A percentile compares a stretch with the other conserved stretches of the same genome.
Conservation (phyloP, 2,113 vertebrate genomes). For the Ursus arctos region DNA sequence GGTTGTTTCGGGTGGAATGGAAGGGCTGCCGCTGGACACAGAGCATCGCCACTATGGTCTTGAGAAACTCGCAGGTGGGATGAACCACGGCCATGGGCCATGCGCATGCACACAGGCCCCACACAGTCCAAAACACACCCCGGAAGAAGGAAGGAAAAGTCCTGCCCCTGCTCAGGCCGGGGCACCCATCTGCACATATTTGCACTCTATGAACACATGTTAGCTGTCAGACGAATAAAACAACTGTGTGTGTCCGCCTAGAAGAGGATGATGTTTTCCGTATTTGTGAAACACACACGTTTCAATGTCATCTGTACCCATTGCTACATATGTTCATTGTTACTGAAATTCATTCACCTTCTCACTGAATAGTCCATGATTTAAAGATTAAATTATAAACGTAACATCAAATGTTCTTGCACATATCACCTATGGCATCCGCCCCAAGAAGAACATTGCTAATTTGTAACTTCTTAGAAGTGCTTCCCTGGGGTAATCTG, state of each 20-base stretch:
- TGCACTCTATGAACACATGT: not conserved
- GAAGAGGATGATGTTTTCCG: not conserved
- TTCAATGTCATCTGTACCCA: not conserved
- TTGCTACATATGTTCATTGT: not conserved
- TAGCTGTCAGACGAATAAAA: not conserved
- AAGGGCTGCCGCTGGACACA: not conserved
- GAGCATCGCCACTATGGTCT: not conserved
- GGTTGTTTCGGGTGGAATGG: not conserved
- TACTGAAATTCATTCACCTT: not conserved
- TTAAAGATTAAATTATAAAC: not conserved
- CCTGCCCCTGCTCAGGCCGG: not conserved
- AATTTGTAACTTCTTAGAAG: not conserved
- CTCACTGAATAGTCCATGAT: not conserved
- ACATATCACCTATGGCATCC: not conserved
- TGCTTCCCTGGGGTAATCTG: not conserved
- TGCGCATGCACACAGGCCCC: no score
- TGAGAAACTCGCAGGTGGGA: not conserved
- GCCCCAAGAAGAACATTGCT: not conserved
- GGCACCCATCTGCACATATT: not conserved
- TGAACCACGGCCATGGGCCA: not conserved
- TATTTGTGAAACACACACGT: not conserved
- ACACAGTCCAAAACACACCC: not conserved
- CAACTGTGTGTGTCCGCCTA: not conserved
- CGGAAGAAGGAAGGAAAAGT: not conserved
- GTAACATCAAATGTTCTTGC: not conserved